phyloP scores from a whole-genome alignment of 2,888 invertebrate genomes.

The Sesamia inferens region DNA sequence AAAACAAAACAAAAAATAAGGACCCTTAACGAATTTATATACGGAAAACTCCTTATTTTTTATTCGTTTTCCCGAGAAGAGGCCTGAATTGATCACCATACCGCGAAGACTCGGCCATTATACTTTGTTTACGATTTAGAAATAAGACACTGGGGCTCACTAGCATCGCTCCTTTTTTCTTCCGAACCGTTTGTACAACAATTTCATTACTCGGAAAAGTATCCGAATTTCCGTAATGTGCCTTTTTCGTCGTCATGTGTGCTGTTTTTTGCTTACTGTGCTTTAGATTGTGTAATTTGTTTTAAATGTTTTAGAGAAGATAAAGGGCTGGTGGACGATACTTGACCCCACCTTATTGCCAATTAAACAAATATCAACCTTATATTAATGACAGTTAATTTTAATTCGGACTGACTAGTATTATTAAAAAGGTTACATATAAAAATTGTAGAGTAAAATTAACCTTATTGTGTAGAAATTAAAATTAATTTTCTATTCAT shows the following conservation, averaged over 20 bases:
- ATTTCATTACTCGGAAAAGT: slow-evolving; percentile 68
- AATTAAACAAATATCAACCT: neutral
- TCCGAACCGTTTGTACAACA: slow-evolving; percentile 65
- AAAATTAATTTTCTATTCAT: too few species aligned
- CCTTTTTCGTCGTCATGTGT: slow-evolving; percentile 57
- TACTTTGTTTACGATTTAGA: slow-evolving; percentile 66
- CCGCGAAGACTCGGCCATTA: slow-evolving; percentile 58
- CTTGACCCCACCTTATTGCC: slow-evolving; percentile 6
- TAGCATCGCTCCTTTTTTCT: slow-evolving; percentile 48
- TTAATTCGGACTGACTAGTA: too few species aligned
- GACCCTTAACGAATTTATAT: slow-evolving; percentile 36
- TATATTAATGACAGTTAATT: too few species aligned
- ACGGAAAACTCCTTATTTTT: slow-evolving; percentile 40
- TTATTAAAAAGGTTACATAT: too few species aligned
- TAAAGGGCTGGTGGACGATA: slow-evolving; percentile 14
- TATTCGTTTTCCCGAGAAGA: slow-evolving; percentile 40
- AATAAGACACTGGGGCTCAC: slow-evolving; percentile 61
- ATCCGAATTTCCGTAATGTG: slow-evolving; percentile 53
- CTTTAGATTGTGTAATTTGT: slow-evolving; percentile 44
- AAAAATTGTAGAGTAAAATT: too few species aligned
- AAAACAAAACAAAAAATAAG: slow-evolving; percentile 29
- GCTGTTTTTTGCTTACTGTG: slow-evolving; percentile 50
- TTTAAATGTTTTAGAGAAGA: slow-evolving; percentile 40
- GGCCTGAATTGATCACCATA: slow-evolving; percentile 51
- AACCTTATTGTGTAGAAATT: too few species aligned